Evolutionary conservation across 2,113 vertebrate species (phyloP).

Genomic region (Clupea harengus): DNA sequence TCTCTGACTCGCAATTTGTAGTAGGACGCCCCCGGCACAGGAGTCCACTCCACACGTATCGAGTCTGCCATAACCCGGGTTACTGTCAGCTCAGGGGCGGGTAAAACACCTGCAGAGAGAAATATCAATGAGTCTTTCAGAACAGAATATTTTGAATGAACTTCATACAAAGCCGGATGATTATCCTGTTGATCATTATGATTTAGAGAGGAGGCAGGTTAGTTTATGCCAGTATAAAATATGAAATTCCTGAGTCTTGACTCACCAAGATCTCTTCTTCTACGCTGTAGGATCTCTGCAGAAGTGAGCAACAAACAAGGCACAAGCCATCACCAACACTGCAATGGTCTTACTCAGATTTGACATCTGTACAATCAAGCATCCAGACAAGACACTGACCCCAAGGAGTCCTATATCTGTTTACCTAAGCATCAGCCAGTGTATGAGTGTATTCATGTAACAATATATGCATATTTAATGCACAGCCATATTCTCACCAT

Average conservation of each 20-base stretch:
- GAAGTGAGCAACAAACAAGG: not conserved
- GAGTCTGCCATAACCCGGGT: not conserved
- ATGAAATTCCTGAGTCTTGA: no score
- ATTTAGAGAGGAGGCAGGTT: not conserved
- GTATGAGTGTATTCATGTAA: not conserved
- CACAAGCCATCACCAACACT: not conserved
- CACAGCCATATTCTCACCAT: not conserved
- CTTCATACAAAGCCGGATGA: no score
- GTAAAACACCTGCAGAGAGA: not conserved
- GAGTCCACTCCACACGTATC: not conserved
- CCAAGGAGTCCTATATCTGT: not conserved
- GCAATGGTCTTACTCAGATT: no score
- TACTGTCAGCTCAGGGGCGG: not conserved
- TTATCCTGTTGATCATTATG: not conserved
- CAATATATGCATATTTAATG: not conserved
- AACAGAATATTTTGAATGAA: not conserved
- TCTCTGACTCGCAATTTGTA: not conserved
- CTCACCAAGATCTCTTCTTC: conserved; percentile 2
- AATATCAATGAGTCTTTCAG: not conserved
- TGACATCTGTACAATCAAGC: not conserved
- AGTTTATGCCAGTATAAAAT: no score
- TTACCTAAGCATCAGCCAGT: not conserved
- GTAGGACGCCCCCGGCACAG: not conserved
- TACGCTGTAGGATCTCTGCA: not conserved
- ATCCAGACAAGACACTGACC: not conserved